Conservation (phyloP, 1,140 invertebrate species). For the Hyles vespertilio region DNA sequence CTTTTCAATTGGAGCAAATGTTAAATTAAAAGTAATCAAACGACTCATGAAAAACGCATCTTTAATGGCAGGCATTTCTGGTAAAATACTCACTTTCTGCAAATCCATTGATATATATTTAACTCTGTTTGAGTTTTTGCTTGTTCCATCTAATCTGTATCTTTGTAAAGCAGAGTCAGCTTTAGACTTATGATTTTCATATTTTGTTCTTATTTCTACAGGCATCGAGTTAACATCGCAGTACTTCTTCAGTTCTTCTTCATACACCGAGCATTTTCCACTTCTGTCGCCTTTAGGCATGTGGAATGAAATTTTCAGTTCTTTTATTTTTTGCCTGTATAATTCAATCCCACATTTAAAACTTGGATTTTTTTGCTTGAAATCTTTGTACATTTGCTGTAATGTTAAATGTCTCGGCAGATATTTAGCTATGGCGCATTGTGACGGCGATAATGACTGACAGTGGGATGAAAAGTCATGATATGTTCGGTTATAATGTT, state of each 20-base stretch:
- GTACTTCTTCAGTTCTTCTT: slow-evolving; percentile 11
- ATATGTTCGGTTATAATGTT: too few relatives aligned
- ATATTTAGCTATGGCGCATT: too few relatives aligned
- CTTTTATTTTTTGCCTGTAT: slow-evolving; percentile 16
- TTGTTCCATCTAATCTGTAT: slow-evolving; percentile 4
- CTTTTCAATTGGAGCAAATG: slow-evolving; percentile 18
- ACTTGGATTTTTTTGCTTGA: slow-evolving; percentile 8
- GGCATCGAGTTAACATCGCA: background rate
- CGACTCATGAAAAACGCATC: slow-evolving; percentile 14
- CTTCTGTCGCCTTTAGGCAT: slow-evolving; percentile 12
- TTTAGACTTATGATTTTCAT: slow-evolving; percentile 10
- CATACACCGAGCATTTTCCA: slow-evolving; percentile 10
- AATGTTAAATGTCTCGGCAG: too few relatives aligned
- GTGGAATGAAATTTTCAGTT: slow-evolving; percentile 16
- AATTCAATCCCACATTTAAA: slow-evolving; percentile 11
- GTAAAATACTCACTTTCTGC: slow-evolving; percentile 8
- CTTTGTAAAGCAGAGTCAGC: slow-evolving; percentile 13
- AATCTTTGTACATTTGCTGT: too few relatives aligned
- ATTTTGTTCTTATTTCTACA: slow-evolving; percentile 8
- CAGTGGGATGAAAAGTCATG: too few relatives aligned
- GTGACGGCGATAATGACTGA: too few relatives aligned
- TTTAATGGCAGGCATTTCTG: slow-evolving; percentile 14
- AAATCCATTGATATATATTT: slow-evolving; percentile 12
- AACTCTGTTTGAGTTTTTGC: slow-evolving; percentile 1
- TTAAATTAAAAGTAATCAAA: slow-evolving; percentile 19